phyloP scores from a whole-genome alignment of 2,888 invertebrate genomes.

The Epinotia nisella region DNA sequence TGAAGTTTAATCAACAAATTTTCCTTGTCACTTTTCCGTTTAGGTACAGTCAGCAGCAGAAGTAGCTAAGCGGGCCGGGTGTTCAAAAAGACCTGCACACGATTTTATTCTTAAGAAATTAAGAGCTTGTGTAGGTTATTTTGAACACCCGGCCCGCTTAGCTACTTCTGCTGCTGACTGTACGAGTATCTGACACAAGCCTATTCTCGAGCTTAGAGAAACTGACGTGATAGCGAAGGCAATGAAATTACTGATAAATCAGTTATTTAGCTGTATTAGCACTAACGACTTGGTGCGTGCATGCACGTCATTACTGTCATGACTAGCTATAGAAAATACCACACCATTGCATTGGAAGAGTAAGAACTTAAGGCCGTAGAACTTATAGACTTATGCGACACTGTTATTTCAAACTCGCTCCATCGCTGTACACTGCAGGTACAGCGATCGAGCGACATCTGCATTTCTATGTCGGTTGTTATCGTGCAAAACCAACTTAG shows the following conservation, averaged over 20 bases:
- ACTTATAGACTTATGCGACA: not conserved
- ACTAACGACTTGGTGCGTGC: slow-evolving; percentile 61
- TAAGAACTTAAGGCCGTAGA: slow-evolving; percentile 3
- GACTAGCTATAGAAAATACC: slow-evolving; percentile 62
- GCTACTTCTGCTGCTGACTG: no score
- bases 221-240: slow-evolving; percentile 1
- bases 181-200: not conserved
- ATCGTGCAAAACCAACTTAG: slow-evolving; percentile 46
- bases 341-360: slow-evolving; percentile 12
- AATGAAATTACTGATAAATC: slow-evolving; percentile 37
- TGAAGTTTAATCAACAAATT: not conserved
- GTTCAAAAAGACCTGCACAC: no score
- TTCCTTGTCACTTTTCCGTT: not conserved
- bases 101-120: no score
- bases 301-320: slow-evolving; percentile 69
- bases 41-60: no score
- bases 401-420: not conserved
- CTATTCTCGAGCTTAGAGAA: not conserved
- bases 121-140: no score
- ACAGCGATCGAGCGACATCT: slow-evolving; percentile 66
- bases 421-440: no score
- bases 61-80: no score
- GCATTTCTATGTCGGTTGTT: slow-evolving; percentile 65
- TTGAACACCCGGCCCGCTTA: no score
- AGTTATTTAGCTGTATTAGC: slow-evolving; percentile 51